Base-by-base conservation (phyloP, 1,140 invertebrate genomes). In the Hetaerina americana region DNA sequence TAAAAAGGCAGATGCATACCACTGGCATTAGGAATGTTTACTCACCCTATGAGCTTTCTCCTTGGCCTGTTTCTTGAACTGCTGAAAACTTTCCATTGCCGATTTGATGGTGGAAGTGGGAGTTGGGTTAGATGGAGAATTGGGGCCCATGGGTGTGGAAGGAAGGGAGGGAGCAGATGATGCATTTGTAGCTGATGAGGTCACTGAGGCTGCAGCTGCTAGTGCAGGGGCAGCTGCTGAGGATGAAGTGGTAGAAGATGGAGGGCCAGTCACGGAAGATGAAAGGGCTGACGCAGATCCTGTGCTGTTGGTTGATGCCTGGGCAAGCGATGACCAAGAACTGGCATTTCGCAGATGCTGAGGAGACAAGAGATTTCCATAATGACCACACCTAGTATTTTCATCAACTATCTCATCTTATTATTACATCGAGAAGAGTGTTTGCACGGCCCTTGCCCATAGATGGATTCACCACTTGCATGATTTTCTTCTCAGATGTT, bases 1-100 rank as follows among this genome's bases (percentile, higher is more conserved):
- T n/a, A n/a, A n/a, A n/a, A n/a, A n/a, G n/a, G n/a, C n/a, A n/a
- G n/a, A n/a, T n/a, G n/a, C n/a, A n/a, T n/a, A n/a, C n/a, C n/a
- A n/a, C 25, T 68, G 8, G 66, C n/a, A n/a, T n/a, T n/a, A n/a
- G n/a, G n/a, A 26, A 66, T 49, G 15, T 29, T 27, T 27, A 77
- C 79, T 81, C 80, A 89, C 88, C 78, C 93, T 87, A 82, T 97
- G 93, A 72, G 90, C 89, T 79, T 97, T 96, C 81, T 97, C 94
- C 81, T 94, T 94, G 8, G 95, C 95, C 84, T 96, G 91, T 79
- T 96, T 96, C 79, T 94, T 94, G 80, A 97, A 98, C 74, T 90
- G 89, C 82, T 93, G 85, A 77, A 90, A 92, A 74, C 85, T 85
- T 76, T 76, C 77, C 66, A 76, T 70, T 49, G 79, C 76, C 26